These are phyloP conservation scores for Telmatherina bonti DNA, from an alignment of 2,797 vertebrate species.

Conservation along the genomic window DNA sequence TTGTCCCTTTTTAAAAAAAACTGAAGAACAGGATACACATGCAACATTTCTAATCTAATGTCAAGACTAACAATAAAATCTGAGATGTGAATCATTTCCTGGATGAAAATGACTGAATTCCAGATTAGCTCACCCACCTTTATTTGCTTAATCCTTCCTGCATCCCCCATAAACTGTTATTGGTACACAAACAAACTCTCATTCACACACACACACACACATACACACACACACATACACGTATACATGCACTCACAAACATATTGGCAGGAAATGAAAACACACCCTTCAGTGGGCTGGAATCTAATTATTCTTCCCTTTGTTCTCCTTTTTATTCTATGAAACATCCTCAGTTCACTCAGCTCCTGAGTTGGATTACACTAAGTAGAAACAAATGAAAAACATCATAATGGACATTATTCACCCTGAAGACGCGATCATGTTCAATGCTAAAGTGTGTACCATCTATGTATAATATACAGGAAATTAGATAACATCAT, in stretches of 20 bases:
- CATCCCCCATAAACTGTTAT: conserved; percentile 45
- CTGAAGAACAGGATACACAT: neutral
- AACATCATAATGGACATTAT: neutral
- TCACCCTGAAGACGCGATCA: conserved; percentile 6
- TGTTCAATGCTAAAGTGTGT: neutral
- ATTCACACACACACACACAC: neutral
- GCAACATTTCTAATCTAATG: neutral
- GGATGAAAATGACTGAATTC: conserved; percentile 46
- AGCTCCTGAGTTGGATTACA: neutral
- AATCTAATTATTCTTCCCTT: conserved; percentile 34
- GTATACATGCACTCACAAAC: neutral
- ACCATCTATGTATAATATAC: too few relatives aligned
- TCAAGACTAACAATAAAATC: conserved; percentile 1
- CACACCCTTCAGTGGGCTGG: conserved; percentile 50
- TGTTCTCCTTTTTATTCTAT: neutral
- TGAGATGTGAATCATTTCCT: conserved; percentile 63
- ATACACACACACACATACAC: neutral
- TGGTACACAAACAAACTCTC: conserved; percentile 6
- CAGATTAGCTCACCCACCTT: conserved; percentile 60
- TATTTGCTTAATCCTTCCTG: conserved; percentile 61
- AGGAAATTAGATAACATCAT: neutral
- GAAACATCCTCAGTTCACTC: conserved; percentile 19
- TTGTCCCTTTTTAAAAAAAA: neutral
- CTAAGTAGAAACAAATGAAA: neutral
- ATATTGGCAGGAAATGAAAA: conserved; percentile 59